Evolutionary conservation across 2,797 vertebrate genomes (phyloP).

Genomic region (Silurus aristotelis): DNA sequence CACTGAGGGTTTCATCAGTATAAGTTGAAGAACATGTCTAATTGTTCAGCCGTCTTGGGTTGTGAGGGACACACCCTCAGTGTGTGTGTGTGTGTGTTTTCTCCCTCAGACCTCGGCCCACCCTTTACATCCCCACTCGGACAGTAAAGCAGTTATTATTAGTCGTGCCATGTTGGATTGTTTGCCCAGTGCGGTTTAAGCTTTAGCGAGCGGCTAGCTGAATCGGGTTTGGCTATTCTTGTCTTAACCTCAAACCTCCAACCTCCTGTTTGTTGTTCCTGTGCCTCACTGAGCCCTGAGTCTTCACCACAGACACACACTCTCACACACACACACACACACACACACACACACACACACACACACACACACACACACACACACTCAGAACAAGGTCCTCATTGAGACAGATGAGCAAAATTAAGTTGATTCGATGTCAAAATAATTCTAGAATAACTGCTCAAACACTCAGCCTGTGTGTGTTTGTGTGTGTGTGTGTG

Average conservation of each 20-base stretch:
- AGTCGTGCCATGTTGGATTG: constrained; percentile 56
- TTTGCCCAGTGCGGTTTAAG: constrained; percentile 52
- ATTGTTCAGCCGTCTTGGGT: not conserved
- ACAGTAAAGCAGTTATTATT: constrained; percentile 67
- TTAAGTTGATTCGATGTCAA: constrained; percentile 70
- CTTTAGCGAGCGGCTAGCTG: constrained; percentile 52
- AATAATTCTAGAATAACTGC: constrained; percentile 69
- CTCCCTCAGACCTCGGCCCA: constrained; percentile 55
- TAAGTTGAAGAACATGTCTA: not conserved
- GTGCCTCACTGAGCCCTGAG: constrained; percentile 69
- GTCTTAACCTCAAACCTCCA: constrained; percentile 44
- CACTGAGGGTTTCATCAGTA: not conserved
- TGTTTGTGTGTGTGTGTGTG: constrained; percentile 13
- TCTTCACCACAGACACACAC: constrained; percentile 60
- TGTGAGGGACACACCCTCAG: not conserved
- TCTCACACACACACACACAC: constrained; percentile 38
- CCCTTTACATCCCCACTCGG: constrained; percentile 55
- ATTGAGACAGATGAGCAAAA: constrained; percentile 64
- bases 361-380: constrained; percentile 35
- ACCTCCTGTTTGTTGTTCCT: constrained; percentile 63
- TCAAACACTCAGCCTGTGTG: constrained; percentile 54
- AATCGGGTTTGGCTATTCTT: constrained; percentile 53
- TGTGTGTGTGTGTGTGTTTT: constrained; percentile 18
- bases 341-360: constrained; percentile 20
- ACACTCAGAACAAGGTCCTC: constrained; percentile 68